These are phyloP conservation scores for Melipona quadrifasciata DNA, from an alignment of 1,140 invertebrate genomes.

Conservation along the genomic window DNA sequence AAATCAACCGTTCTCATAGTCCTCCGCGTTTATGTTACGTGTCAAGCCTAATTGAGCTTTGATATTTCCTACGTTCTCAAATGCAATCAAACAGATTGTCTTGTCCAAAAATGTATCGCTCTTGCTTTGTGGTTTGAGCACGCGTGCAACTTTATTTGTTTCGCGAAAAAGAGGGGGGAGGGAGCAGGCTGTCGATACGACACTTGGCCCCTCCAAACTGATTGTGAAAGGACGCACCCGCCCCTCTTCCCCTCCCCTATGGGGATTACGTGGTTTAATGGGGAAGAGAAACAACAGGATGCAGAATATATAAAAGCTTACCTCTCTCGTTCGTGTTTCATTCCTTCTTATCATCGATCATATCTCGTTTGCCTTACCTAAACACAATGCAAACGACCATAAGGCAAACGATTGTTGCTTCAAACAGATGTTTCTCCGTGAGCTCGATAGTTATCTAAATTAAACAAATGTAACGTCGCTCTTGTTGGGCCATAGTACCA, in stretches of 20 bases:
- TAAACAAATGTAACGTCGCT: not conserved
- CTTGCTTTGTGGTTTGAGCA: not conserved
- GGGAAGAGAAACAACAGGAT: not conserved
- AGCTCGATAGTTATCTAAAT: not conserved
- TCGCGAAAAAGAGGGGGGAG: not conserved
- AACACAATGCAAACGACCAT: not conserved
- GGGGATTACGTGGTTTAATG: conserved; percentile 3
- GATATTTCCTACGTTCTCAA: too few relatives aligned
- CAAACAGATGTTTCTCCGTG: not conserved
- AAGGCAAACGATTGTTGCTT: not conserved
- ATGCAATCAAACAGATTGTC: too few relatives aligned
- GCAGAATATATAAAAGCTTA: conserved; percentile 4
- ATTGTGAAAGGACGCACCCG: conserved; percentile 46
- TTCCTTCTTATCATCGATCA: not conserved
- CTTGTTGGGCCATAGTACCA: not conserved
- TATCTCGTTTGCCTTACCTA: not conserved
- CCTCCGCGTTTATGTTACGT: not conserved
- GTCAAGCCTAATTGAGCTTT: not conserved
- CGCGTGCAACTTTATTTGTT: not conserved
- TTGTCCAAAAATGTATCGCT: too few relatives aligned
- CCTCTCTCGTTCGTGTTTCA: too few relatives aligned
- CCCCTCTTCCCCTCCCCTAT: not conserved
- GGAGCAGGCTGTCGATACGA: conserved; percentile 46
- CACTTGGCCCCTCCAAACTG: conserved; percentile 43
- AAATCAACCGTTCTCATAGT: not conserved